phyloP scores from a whole-genome alignment of 2,113 vertebrate species.

The Dipodomys merriami region DNA sequence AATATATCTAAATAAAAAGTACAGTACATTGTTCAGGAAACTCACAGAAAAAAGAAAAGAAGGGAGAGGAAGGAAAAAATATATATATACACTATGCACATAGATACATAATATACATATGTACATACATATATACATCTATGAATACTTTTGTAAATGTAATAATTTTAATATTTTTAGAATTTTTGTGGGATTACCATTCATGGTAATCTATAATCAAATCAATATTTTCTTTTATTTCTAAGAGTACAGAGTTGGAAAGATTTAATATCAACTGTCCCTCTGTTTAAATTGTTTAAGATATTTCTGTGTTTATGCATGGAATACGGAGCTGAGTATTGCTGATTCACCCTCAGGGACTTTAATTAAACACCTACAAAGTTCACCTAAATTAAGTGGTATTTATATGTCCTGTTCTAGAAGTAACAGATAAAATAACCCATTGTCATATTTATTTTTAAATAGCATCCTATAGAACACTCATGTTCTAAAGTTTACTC shows the following conservation, averaged over 20 bases:
- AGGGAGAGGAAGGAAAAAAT: no score
- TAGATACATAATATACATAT: no score
- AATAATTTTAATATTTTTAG: no score
- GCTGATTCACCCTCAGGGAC: slow-evolving; percentile 26
- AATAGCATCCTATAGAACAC: not conserved
- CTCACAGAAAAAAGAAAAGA: no score
- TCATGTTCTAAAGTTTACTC: not conserved
- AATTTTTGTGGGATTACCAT: no score
- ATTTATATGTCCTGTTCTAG: not conserved
- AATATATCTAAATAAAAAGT: no score
- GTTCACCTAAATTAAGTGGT: slow-evolving; percentile 37
- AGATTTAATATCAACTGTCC: not conserved
- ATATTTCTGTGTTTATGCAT: slow-evolving; percentile 4
- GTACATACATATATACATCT: no score
- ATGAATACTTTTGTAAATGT: no score
- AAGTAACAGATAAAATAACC: not conserved
- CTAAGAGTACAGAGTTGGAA: not conserved
- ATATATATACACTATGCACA: no score
- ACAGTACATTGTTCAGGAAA: no score
- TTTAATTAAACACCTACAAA: slow-evolving; percentile 57
- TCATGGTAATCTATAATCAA: not conserved
- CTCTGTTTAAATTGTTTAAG: not conserved
- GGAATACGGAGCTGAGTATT: slow-evolving; percentile 60
- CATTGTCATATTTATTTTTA: not conserved
- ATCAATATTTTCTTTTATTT: not conserved